Conservation (phyloP, 2,888 invertebrate species). For the Electrophaes corylata region DNA sequence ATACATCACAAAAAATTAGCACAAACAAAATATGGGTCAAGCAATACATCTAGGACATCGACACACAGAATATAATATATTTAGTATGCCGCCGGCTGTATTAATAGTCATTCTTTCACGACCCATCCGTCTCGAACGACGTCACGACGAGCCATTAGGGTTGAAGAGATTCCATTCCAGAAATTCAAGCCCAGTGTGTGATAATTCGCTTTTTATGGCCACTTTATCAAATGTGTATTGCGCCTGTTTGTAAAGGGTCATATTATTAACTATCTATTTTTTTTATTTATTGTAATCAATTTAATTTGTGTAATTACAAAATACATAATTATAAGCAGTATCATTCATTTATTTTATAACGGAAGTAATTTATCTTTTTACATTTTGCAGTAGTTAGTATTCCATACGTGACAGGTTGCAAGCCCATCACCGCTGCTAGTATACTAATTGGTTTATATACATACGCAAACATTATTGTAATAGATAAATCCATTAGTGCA, state of each 20-base stretch:
- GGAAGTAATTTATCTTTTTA: too few species aligned
- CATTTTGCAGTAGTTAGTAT: too few species aligned
- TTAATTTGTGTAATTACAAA: too few species aligned
- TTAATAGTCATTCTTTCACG: slow-evolving; percentile 53
- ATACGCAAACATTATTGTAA: too few species aligned
- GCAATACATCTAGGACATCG: slow-evolving; percentile 44
- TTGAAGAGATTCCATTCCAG: slow-evolving; percentile 61
- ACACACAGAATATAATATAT: slow-evolving; percentile 31
- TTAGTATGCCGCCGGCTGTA: slow-evolving; percentile 44
- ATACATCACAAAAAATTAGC: slow-evolving; percentile 46
- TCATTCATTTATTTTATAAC: too few species aligned
- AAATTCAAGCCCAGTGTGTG: slow-evolving; percentile 35
- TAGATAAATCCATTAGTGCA: too few species aligned
- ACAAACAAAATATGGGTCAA: slow-evolving; percentile 50
- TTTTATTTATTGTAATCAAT: too few species aligned
- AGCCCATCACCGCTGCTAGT: too few species aligned
- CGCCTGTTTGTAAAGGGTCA: background rate
- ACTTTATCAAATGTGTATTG: slow-evolving; percentile 50
- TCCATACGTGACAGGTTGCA: too few species aligned
- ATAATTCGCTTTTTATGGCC: slow-evolving; percentile 61
- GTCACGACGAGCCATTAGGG: slow-evolving; percentile 62
- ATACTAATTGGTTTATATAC: too few species aligned
- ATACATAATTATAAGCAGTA: too few species aligned
- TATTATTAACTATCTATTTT: slow-evolving; percentile 1
- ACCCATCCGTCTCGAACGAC: slow-evolving; percentile 38